Base-by-base conservation (phyloP, 2,797 vertebrate genomes). In the Hyperoplus immaculatus region DNA sequence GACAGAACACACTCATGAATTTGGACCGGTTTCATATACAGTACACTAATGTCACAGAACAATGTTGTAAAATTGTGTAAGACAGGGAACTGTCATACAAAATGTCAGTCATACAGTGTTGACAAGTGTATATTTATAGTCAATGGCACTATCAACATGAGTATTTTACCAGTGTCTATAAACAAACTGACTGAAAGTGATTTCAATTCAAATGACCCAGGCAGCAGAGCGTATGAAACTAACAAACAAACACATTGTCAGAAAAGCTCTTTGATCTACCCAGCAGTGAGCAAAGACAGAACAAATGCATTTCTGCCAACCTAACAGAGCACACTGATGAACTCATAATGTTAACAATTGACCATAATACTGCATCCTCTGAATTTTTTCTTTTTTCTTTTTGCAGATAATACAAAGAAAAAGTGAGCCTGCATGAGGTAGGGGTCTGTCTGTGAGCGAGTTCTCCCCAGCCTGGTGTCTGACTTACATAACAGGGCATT, bases 401-500 rank as follows among this genome's bases (percentile, higher is more conserved):
- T 8, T 16, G 63, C 10, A 55, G 60, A 62, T 51, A 11, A 10
- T n/a, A 7, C 54, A 62, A 47, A 62, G 29, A 18, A 15, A 72
- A 55, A 61, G 6, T 14, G 5, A 16, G 58, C 5, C 45, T 12
- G 61, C 51, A 29, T 0, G 7, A 63, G 75, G 59, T 15, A 36
- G 6, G 4, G 13, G 29, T 6, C 11, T 21, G 74, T 86, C 78
- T 76, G 16, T 39, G 49, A 55, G 53, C 3, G 38, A 68, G 16
- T 46, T 78, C 50, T 78, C 78, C 61, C 47, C 2, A 67, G 79
- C 60, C 49, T 8, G 7, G 57, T 54, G 55, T 69, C 53, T 12
- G 11, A 13, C 54, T 91, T 89, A 71, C 51, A 51, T 86, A 91
- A 91, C 78, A 45, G 43, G 12, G 36, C 45, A 29, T 93, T 93